These are phyloP conservation scores for Neogale vison DNA, from an alignment of 2,113 vertebrate species.

Conservation along the genomic window DNA sequence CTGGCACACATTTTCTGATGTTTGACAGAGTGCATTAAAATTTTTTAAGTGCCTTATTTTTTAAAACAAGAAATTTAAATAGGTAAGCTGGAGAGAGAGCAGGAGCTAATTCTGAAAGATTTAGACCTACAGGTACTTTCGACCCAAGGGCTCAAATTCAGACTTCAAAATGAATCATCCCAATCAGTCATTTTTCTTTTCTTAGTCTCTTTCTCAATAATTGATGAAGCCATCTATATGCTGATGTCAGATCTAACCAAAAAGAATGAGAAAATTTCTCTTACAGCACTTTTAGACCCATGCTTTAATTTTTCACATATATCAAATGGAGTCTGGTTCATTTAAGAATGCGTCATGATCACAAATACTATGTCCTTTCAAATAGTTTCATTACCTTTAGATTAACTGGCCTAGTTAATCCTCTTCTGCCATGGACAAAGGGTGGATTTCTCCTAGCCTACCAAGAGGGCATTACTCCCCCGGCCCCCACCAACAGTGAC, in stretches of 20 bases:
- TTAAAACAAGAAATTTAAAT: conserved; percentile 70
- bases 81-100: conserved; percentile 67
- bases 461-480: not conserved
- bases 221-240: conserved; percentile 87
- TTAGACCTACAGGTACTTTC: conserved; percentile 77
- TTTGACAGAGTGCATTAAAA: conserved; percentile 69
- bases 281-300: conserved; percentile 79
- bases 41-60: conserved; percentile 64
- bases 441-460: conserved; percentile 49
- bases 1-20: conserved; percentile 40
- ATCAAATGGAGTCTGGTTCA: conserved; percentile 81
- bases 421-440: conserved; percentile 62
- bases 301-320: conserved; percentile 84
- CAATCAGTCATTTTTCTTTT: conserved; percentile 83
- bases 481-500: not conserved
- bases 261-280: conserved; percentile 84
- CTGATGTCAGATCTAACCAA: conserved; percentile 85
- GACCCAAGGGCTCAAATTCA: conserved; percentile 77
- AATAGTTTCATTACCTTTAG: conserved; percentile 82
- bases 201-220: conserved; percentile 85
- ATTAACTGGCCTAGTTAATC: conserved; percentile 79
- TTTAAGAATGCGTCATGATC: conserved; percentile 83
- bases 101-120: conserved; percentile 80
- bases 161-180: conserved; percentile 81
- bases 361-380: conserved; percentile 79